Evolutionary conservation across 2,888 invertebrate genomes (phyloP), one percentile per base, ranked within the genome.

Genomic region (Melanchra persicariae): DNA sequence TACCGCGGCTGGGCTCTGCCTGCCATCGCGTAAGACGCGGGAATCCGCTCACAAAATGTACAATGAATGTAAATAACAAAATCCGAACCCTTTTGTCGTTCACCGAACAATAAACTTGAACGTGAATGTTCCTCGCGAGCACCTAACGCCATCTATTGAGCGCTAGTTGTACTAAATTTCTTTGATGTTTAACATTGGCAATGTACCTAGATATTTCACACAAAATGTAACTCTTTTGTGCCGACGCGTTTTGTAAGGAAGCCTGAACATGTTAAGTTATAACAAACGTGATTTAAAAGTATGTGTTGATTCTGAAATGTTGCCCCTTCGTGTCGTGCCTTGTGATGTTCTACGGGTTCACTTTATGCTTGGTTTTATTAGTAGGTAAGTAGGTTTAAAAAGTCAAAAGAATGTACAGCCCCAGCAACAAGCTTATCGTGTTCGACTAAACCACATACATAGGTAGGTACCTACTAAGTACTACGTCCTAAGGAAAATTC

Each of bases 261-360:
- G 26, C 81, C 78, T 54, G n/a, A 12, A n/a, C 37, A 58, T 70
- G 74, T 54, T 24, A 43, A 15, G 62, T 54, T 55, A 55, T 67
- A 63, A 79, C 26, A 73, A 77, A 74, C 22, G 47, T 30, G 17
- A 30, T 52, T 40, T 7, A 40, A 24, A 34, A 43, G 37, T 15
- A 3, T 22, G 6, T 5, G n/a, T 55, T 51, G 19, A 34, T 60
- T 19, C 12, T 51, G 37, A 55, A 64, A 52, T 55, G 55, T 15
- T 34, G 15, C 58, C 43, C 54, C 37, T 69, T 45, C 43, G n/a
- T 40, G 17, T 43, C 22, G 17, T 30, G 12, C 10, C 62, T 43
- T 68, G 66, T 81, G 78, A 64, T 74, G 70, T 82, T 65, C 22
- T 83, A 84, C 1, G 82, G 69, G 40, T 54, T 84, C 71, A 51